These are phyloP conservation scores for Hippoglossus hippoglossus DNA, from an alignment of 2,797 vertebrate species.

Conservation along the genomic window DNA sequence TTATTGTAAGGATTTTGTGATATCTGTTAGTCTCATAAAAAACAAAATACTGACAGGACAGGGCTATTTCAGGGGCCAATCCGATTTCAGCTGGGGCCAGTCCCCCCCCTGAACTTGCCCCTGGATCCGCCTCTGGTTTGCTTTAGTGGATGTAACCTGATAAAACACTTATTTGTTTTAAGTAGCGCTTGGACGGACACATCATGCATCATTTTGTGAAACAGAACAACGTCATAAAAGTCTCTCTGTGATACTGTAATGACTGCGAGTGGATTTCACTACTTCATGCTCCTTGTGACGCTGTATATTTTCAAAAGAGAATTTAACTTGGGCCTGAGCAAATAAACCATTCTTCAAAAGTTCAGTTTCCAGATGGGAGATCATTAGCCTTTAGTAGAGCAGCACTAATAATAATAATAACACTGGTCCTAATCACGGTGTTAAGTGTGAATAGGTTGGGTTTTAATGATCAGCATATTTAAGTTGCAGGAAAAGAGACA, in stretches of 20 bases:
- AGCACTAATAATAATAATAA: conserved; percentile 44
- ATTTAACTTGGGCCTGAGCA: conserved; percentile 7
- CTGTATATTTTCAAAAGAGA: neutral
- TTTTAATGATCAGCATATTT: conserved; percentile 61
- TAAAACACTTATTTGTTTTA: conserved; percentile 39
- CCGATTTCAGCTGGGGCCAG: too few species aligned
- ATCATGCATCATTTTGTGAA: conserved; percentile 21
- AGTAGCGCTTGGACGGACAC: too few species aligned
- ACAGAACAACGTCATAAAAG: conserved; percentile 14
- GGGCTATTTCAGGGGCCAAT: too few species aligned
- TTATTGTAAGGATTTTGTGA: too few species aligned
- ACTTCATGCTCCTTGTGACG: neutral
- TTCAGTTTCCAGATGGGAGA: conserved; percentile 19
- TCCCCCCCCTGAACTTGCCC: too few species aligned
- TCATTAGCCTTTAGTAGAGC: conserved; percentile 38
- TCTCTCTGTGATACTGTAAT: neutral
- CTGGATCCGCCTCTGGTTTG: conserved; percentile 8
- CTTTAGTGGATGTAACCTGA: conserved; percentile 34
- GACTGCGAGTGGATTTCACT: neutral
- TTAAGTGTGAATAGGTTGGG: conserved; percentile 38
- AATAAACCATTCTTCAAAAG: conserved; percentile 8
- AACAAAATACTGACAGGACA: too few species aligned
- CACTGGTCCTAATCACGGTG: conserved; percentile 34
- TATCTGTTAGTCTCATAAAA: too few species aligned
- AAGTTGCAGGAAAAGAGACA: conserved; percentile 59